A percentile compares a stretch with the other conserved stretches of the same genome.
phyloP scores from a whole-genome alignment of 1,140 invertebrate genomes.

The Muscidifurax raptorellus region DNA sequence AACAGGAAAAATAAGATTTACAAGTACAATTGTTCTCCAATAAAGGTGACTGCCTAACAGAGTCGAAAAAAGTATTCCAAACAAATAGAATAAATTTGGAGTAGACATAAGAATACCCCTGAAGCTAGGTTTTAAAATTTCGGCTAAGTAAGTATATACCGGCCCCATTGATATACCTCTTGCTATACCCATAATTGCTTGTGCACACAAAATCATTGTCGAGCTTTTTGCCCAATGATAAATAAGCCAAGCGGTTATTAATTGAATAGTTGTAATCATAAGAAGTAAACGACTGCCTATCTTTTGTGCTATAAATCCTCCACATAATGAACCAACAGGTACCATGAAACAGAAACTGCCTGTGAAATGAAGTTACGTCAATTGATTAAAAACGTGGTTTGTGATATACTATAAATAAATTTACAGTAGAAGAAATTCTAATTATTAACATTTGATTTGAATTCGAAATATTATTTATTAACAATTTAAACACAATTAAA shows the following conservation, averaged over 20 bases:
- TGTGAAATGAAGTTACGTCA: background rate
- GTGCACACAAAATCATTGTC: background rate
- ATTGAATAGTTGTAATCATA: background rate
- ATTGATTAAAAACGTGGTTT: too few relatives aligned
- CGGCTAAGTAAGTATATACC: background rate
- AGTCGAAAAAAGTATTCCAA: too few relatives aligned
- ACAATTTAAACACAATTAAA: too few relatives aligned
- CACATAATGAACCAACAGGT: background rate
- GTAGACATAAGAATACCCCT: background rate
- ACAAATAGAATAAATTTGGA: too few relatives aligned
- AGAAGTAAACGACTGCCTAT: background rate
- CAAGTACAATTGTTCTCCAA: too few relatives aligned
- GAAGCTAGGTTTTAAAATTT: background rate
- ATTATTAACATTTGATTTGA: too few relatives aligned
- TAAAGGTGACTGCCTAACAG: too few relatives aligned
- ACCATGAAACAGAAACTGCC: background rate
- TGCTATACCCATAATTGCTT: background rate
- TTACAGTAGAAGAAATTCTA: too few relatives aligned
- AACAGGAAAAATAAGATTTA: too few relatives aligned
- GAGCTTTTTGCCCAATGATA: background rate
- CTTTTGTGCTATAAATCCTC: background rate
- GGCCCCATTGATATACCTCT: background rate
- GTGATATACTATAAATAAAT: too few relatives aligned
- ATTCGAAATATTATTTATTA: too few relatives aligned
- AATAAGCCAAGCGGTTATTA: background rate